Evolutionary conservation across 2,113 vertebrate species (phyloP).

Genomic region (Peromyscus maniculatus): DNA sequence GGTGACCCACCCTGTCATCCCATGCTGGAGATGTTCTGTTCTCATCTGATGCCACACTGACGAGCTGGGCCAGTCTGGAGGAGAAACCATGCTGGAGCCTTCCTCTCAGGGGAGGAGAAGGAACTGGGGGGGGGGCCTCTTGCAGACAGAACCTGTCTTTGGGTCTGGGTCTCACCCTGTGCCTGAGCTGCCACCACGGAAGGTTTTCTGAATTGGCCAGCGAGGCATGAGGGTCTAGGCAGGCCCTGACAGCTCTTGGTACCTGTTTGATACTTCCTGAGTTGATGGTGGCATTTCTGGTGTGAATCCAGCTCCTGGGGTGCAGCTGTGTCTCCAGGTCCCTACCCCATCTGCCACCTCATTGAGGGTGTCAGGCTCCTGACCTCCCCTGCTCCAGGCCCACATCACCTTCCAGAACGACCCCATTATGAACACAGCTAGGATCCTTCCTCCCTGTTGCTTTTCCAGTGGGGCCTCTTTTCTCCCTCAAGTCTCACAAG

Average conservation of each 20-base stretch:
- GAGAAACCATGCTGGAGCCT: background rate
- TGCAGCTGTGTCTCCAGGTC: background rate
- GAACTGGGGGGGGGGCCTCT: background rate
- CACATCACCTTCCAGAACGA: conserved; percentile 78
- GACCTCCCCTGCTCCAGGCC: background rate
- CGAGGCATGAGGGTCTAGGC: background rate
- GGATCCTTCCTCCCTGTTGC: conserved; percentile 89
- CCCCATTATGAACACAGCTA: conserved; percentile 88
- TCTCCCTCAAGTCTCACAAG: conserved; percentile 93
- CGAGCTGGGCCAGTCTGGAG: background rate
- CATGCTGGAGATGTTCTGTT: background rate
- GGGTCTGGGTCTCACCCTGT: background rate
- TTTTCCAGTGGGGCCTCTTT: conserved; percentile 91
- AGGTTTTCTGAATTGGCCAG: background rate
- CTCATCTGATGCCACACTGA: background rate
- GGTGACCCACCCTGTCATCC: background rate
- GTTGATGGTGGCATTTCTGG: background rate
- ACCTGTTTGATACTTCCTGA: background rate
- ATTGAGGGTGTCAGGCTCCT: background rate
- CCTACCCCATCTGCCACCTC: background rate
- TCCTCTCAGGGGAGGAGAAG: background rate
- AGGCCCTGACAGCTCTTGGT: background rate
- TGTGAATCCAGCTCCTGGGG: background rate
- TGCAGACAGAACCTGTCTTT: background rate
- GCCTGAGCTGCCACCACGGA: background rate